Percentiles rank a stretch among this genome's conserved stretches.
Conservation (phyloP, 2,888 invertebrate species). For the Asteroscopus sphinx region DNA sequence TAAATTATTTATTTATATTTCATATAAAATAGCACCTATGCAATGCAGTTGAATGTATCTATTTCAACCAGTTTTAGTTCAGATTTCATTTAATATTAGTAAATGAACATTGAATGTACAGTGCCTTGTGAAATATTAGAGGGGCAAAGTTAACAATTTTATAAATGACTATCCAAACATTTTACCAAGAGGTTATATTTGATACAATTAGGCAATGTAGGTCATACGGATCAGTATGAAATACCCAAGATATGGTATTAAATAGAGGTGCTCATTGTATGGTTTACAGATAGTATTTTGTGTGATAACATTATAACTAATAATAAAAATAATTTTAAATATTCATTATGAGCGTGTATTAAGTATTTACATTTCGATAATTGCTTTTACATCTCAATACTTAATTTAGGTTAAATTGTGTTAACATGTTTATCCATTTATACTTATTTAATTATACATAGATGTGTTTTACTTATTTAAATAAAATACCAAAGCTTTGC, state of each 20-base stretch:
- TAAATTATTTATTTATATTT: conserved; percentile 44
- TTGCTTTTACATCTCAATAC: conserved; percentile 22
- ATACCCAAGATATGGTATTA: conserved; percentile 37
- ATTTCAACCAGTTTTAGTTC: conserved; percentile 37
- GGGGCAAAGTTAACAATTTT: conserved; percentile 57
- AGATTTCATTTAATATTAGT: conserved; percentile 39
- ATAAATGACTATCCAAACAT: conserved; percentile 52
- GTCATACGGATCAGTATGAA: conserved; percentile 35
- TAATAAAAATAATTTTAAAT: conserved; percentile 5
- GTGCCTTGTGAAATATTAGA: conserved; percentile 66
- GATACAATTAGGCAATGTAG: conserved; percentile 64
- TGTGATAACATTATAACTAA: conserved; percentile 41
- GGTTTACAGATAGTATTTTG: conserved; percentile 35
- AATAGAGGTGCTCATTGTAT: conserved; percentile 52
- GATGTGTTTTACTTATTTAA: conserved; percentile 26
- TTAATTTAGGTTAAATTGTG: conserved; percentile 44
- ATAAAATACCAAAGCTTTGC: conserved; percentile 62
- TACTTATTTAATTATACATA: conserved; percentile 35
- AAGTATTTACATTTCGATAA: conserved; percentile 22
- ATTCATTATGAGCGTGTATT: conserved; percentile 20
- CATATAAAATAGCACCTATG: conserved; percentile 33
- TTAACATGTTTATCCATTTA: conserved; percentile 44
- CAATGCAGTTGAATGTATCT: conserved; percentile 38
- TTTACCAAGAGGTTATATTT: conserved; percentile 74
- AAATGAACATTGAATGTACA: conserved; percentile 56